phyloP scores from a whole-genome alignment of 2,888 invertebrate genomes.

The Prosapia bicincta region DNA sequence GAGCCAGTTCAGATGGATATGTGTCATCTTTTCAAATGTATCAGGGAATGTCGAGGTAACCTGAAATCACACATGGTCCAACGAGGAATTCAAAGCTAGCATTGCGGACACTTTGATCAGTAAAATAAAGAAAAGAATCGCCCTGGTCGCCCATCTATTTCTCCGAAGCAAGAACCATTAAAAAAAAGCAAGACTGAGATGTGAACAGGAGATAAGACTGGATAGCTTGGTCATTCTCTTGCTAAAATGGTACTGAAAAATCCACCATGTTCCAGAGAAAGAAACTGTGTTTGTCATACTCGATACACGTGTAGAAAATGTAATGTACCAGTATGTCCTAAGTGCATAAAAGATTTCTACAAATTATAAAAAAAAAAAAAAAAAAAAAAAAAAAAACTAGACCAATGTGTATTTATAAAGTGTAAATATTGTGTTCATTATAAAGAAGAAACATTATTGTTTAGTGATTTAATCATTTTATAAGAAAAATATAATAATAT shows the following conservation, averaged over 20 bases:
- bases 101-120: conserved; percentile 11
- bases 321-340: background rate
- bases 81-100: background rate
- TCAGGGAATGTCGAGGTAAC: conserved; percentile 24
- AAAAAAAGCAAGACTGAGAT: background rate
- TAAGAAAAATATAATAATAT: too few species aligned
- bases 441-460: too few species aligned
- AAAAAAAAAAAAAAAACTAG: too few species aligned
- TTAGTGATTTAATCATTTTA: too few species aligned
- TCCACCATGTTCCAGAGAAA: background rate
- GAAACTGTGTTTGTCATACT: background rate
- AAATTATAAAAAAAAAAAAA: too few species aligned
- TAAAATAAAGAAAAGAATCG: conserved; percentile 11
- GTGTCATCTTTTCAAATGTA: conserved; percentile 34
- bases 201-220: background rate
- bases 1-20: conserved; percentile 33
- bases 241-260: background rate
- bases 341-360: background rate
- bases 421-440: too few species aligned
- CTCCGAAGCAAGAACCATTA: background rate
- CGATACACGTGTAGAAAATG: background rate
- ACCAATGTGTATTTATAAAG: too few species aligned
- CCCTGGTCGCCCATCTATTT: conserved; percentile 5
- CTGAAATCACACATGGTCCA: background rate
- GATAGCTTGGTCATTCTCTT: background rate